Base-by-base conservation (phyloP, 2,888 invertebrate genomes). In the Aphelenchoides bicaudatus region DNA sequence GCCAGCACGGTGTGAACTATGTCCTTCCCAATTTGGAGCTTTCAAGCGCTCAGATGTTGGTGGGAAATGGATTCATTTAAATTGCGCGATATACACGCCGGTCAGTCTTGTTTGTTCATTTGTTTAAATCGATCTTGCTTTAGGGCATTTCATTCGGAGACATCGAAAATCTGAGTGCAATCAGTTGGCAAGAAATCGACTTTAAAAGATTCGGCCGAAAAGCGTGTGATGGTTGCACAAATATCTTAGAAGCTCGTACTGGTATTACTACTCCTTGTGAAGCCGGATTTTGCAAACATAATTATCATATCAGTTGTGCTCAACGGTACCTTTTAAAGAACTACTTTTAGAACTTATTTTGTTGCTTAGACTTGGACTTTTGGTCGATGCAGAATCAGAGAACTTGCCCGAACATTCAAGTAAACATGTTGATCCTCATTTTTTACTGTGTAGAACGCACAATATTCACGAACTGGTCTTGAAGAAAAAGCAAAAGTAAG, bases 261-360 rank as follows among this genome's bases (percentile, higher is more conserved):
- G 98, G 98, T 1, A 90, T 99, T 13, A 90, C 91, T 79, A 90
- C 96, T 55, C 88, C 89, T 62, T 98, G 98, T 82, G 98, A 99
- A 82, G 96, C 96, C 8, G 98, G 96, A 27, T 88, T 98, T 86
- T 98, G 98, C 83, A 87, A 91, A 78, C 90, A 89, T 0, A 91
- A 89, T 83, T 94, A 96, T 80, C 98, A 98, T 81, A 93, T 93
- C 38, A 94, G 94, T 10, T 98, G 96, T 66, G 79, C 79, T 31
- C 78, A 79, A 51, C 70, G 63, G 71, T 75, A 30, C 19, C 48
- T 50, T 31, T 10, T 13, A 25, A 21, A 6, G 10, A 10, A 16
- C 21, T 52, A 10, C 52, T 54, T n/a, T 52, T 52, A 6, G 52
- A n/a, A 46, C 19, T 2, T 16, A 52, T 55, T 8, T 27, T 62